Conservation (phyloP, 2,113 vertebrate genomes). For the Bolborhynchus lineola region DNA sequence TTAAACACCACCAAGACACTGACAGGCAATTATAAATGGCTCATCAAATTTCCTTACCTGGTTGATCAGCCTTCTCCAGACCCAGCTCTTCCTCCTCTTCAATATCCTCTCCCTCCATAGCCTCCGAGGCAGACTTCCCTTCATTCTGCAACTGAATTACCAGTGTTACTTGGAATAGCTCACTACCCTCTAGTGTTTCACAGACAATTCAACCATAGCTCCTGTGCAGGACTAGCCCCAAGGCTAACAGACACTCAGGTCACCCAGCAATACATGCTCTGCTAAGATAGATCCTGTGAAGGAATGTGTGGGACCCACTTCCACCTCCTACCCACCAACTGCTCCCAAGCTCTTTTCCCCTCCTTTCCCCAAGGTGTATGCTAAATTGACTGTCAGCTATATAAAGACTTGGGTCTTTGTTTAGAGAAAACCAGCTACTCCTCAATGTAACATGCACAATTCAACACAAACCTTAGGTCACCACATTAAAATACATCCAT, state of each 20-base stretch:
- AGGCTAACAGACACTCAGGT: not conserved
- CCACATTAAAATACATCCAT: not conserved
- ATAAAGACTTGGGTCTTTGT: not conserved
- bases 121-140: conserved; percentile 58
- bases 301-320: not conserved
- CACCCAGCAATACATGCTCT: not conserved
- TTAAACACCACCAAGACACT: not conserved
- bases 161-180: not conserved
- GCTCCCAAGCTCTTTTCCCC: not conserved
- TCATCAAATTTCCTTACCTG: conserved; percentile 53
- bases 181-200: not conserved
- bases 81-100: conserved; percentile 65
- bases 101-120: conserved; percentile 69
- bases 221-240: not conserved
- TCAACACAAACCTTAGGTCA: not conserved
- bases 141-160: conserved; percentile 70
- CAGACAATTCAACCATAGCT: not conserved
- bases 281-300: not conserved
- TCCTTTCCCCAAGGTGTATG: not conserved
- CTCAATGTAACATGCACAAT: not conserved
- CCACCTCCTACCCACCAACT: not conserved
- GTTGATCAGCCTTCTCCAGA: conserved; percentile 8
- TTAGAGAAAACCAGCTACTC: not conserved
- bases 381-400: not conserved
- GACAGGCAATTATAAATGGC: not conserved